Base-by-base conservation (phyloP, 2,113 vertebrate species). In the Capricornis sumatraensis region DNA sequence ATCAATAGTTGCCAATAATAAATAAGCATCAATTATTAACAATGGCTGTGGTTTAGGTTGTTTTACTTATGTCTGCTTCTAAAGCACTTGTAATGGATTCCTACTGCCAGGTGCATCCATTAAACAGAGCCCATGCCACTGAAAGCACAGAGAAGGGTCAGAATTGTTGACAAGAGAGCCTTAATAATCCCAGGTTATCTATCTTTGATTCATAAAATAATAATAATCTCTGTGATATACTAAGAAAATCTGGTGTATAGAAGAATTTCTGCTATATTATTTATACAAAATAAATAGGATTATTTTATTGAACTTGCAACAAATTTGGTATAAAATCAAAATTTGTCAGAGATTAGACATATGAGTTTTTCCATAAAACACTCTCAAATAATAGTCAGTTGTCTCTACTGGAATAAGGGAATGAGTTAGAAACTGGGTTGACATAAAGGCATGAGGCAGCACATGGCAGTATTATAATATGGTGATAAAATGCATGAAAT, bases 1-100 rank as follows among this genome's bases (percentile, higher is more conserved):
- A 98, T 98, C 98, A 97, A 98, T 98, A 94, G 52, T 98, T 98
- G 82, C 97, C 98, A 97, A 98, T 98, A 97, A 87, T 97, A 96
- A 98, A 97, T 98, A 96, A 98, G 87, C 95, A 98, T 98, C 91
- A 98, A 96, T 98, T 98, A 99, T 99, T 99, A 98, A 98, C 96
- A 95, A 96, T 98, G 93, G 90, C 98, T 98, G 97, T 98, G 98
- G 97, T 98, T 98, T 98, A 40, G 50, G 36, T 85, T 98, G 85
- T 96, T 98, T 98, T 98, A 98, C 96, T 99, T 98, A 98, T 67
- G 81, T 95, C 96, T 99, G 94, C 98, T 98, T 98, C 98, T 98
- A 98, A 96, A 97, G 36, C 87, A 96, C 87, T 96, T 96, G 52
- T 90, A 98, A 98, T 98, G 76, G 96, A 93, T 94, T 98, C 43